Percentiles rank a stretch among this genome's conserved stretches.
These are phyloP conservation scores for Ashinkailepas kermadecensis DNA, from an alignment of 2,888 invertebrate species.

Conservation along the genomic window DNA sequence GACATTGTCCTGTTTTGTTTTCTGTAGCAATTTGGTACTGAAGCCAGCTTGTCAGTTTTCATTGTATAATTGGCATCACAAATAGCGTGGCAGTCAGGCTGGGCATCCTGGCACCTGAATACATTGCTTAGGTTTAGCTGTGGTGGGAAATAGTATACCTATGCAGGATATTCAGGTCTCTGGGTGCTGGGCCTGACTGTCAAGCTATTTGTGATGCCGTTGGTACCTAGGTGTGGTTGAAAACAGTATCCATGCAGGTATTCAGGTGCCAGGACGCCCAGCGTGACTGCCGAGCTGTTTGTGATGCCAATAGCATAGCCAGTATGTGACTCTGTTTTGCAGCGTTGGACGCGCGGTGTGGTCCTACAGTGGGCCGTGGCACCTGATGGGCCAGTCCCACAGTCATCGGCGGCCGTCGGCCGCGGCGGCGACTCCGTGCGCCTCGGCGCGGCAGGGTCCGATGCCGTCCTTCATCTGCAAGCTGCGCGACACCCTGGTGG, in stretches of 20 bases:
- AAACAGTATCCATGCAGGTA: too few species aligned
- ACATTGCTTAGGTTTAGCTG: too few species aligned
- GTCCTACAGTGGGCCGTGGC: too few species aligned
- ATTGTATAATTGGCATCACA: too few species aligned
- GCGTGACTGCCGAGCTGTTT: background rate
- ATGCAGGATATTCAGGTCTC: too few species aligned
- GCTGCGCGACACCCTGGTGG: background rate
- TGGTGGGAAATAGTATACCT: too few species aligned
- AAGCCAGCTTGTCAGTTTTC: too few species aligned
- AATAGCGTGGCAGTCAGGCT: too few species aligned
- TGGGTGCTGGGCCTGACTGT: too few species aligned
- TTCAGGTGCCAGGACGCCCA: background rate
- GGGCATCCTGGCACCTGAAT: too few species aligned
- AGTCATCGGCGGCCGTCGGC: background rate
- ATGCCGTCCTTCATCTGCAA: background rate
- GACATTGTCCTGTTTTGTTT: too few species aligned
- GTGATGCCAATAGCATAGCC: background rate
- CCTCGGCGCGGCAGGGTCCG: background rate
- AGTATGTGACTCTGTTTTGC: background rate
- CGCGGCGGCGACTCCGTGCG: background rate
- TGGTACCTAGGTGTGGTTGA: background rate
- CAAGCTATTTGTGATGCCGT: background rate
- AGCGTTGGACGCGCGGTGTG: background rate
- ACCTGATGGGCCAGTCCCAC: background rate
- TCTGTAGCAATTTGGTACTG: too few species aligned